Conservation (phyloP, 2,888 invertebrate species). For the Opisthograptis luteolata region DNA sequence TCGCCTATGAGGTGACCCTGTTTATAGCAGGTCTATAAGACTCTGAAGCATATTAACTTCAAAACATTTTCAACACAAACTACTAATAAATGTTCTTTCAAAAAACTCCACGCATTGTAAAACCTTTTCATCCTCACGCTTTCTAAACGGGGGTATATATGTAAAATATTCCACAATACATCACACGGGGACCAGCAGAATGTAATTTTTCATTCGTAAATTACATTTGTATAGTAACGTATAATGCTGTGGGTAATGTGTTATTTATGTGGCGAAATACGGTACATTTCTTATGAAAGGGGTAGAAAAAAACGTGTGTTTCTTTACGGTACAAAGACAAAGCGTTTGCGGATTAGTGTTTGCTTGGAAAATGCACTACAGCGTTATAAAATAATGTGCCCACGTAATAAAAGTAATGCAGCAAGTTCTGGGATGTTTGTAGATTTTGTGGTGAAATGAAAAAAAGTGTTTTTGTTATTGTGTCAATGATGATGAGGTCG, state of each 20-base stretch:
- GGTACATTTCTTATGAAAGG: constrained; percentile 10
- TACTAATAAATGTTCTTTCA: constrained; percentile 1
- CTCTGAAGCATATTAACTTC: too few species aligned
- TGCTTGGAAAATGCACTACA: not conserved
- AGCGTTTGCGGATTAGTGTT: not conserved
- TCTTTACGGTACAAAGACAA: constrained; percentile 1
- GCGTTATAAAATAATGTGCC: too few species aligned
- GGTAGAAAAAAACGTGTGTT: constrained; percentile 10
- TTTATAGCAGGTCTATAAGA: too few species aligned
- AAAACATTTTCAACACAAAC: not conserved
- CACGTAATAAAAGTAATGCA: too few species aligned
- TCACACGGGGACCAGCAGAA: constrained; percentile 38
- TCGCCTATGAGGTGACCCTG: too few species aligned
- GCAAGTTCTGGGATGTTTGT: too few species aligned
- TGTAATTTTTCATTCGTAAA: constrained; percentile 51
- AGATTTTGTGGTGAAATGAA: too few species aligned
- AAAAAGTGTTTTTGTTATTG: too few species aligned
- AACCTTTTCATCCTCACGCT: constrained; percentile 4
- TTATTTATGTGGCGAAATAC: constrained; percentile 27
- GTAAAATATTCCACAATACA: constrained; percentile 27
- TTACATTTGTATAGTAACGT: constrained; percentile 53
- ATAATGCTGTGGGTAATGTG: constrained; percentile 24
- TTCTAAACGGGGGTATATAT: constrained; percentile 20
- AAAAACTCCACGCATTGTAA: constrained; percentile 13
- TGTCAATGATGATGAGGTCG: too few species aligned